These are phyloP conservation scores for Vanessa cardui DNA, from an alignment of 2,888 invertebrate species.

Conservation along the genomic window DNA sequence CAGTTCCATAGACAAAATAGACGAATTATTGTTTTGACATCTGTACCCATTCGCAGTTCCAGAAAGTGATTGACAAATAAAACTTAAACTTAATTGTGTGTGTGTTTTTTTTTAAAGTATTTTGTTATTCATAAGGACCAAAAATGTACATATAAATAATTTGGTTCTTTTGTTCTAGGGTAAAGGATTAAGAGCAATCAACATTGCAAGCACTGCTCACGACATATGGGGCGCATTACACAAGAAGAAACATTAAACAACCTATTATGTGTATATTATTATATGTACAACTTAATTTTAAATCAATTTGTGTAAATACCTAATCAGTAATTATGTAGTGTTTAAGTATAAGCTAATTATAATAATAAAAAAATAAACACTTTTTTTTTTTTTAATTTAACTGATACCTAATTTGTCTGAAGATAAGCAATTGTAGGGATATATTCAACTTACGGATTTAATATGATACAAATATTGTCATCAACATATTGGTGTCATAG, in stretches of 20 bases:
- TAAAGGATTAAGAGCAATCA: conserved; percentile 53
- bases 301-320: not conserved
- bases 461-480: no score
- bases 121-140: not conserved
- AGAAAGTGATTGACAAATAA: no score
- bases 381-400: not conserved
- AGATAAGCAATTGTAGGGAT: no score
- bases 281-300: not conserved
- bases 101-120: no score
- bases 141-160: not conserved
- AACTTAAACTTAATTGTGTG: no score
- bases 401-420: no score
- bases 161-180: conserved; percentile 50
- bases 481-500: no score
- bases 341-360: conserved; percentile 1
- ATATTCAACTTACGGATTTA: no score
- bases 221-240: conserved; percentile 50
- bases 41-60: not conserved
- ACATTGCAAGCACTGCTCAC: conserved; percentile 56
- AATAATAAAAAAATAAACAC: not conserved
- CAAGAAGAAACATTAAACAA: conserved; percentile 37
- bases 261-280: no score
- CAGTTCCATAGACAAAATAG: no score
- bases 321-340: not conserved
- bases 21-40: no score